Conservation (phyloP, 1,140 invertebrate genomes). For the Tetramorium parvispinum region DNA sequence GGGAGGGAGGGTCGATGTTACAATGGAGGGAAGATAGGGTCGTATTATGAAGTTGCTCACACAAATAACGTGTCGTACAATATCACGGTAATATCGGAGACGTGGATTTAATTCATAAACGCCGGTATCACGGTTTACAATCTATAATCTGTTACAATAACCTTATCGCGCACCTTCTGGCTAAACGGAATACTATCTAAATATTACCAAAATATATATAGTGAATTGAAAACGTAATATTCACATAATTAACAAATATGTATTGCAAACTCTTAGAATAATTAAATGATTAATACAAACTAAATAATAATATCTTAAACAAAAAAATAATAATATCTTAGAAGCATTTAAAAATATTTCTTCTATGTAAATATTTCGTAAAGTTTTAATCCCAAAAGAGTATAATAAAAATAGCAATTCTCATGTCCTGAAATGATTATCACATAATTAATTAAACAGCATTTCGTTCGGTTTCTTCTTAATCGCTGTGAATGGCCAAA, state of each 20-base stretch:
- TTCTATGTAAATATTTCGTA: background rate
- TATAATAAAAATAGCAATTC: background rate
- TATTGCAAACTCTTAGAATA: background rate
- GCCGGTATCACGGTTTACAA: conserved; percentile 29
- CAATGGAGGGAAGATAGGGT: conserved; percentile 42
- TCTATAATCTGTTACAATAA: conserved; percentile 42
- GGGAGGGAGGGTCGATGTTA: conserved; percentile 9
- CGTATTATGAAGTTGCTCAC: conserved; percentile 47
- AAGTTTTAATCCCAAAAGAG: background rate
- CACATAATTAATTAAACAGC: background rate
- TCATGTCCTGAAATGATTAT: background rate
- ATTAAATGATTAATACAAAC: background rate
- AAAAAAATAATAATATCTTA: background rate
- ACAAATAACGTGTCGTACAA: conserved; percentile 49
- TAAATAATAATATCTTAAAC: background rate
- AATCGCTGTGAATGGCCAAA: background rate
- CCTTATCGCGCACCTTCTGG: conserved; percentile 18
- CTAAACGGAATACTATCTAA: background rate
- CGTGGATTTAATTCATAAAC: conserved; percentile 49
- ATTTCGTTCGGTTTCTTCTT: background rate
- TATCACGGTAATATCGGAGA: conserved; percentile 42
- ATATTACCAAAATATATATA: background rate
- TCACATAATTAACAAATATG: background rate
- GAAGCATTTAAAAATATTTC: background rate
- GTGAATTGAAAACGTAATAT: background rate